Base-by-base conservation (phyloP, 2,888 invertebrate genomes). In the Tinea trinotella region DNA sequence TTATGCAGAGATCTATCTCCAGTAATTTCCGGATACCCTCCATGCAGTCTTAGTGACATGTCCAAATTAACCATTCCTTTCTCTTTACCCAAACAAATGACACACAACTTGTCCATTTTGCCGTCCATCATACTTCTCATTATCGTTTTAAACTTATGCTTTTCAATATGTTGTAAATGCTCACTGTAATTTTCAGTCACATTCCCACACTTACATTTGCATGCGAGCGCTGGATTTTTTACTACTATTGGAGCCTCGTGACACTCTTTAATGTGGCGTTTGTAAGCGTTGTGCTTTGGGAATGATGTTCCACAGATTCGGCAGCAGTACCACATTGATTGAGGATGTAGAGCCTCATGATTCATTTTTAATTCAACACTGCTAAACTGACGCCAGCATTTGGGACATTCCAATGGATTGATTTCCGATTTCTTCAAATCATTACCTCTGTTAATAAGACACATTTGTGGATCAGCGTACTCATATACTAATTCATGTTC, bases 321-420 rank as follows among this genome's bases (percentile, higher is more conserved):
- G 53, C 84, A 85, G 58, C 70, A 64, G 22, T 65, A 83, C 80
- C 82, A 84, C 84, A 84, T 83, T 0, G 67, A 61, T 57, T 67
- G 74, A 0, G 83, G 81, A 59, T 85, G 84, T 0, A 61, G 62
- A 59, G 67, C 75, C 30, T 77, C 71, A 54, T 85, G 84, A 52
- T 76, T 78, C 0, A 74, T 48, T 15, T 82, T 61, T 0, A 74
- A 67, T 57, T 70, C 70, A 1, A 73, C 4, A 48, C 68, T 70
- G 0, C 81, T 75, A 12, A 83, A 59, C 0, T 74, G 61, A 59
- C 78, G 70, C 67, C 74, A 77, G 59, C 84, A 85, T 58, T 74
- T 77, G 2, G 71, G 67, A 55, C 84, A 85, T 60, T 81, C 79
- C 6, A 77, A 60, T 17, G 71, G 66, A 2, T 62, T 67, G 53